phyloP scores from a whole-genome alignment of 1,140 invertebrate species.

The Drosophila tristis region DNA sequence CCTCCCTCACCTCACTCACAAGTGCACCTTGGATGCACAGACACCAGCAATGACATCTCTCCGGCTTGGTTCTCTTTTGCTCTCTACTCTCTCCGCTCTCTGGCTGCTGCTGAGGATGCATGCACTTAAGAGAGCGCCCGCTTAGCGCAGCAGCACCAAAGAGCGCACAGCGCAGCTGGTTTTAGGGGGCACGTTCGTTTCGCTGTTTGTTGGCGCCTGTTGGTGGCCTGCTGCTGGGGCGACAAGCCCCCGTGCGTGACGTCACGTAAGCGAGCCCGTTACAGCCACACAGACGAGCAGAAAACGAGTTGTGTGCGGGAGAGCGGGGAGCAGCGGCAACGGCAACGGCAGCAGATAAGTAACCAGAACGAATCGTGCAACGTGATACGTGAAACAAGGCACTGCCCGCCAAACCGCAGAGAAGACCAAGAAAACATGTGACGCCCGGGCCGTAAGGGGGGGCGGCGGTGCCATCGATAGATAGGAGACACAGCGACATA shows the following conservation, averaged over 20 bases:
- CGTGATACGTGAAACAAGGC: slow-evolving; percentile 43
- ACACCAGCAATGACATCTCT: neutral
- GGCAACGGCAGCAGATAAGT: neutral
- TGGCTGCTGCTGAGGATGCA: slow-evolving; percentile 8
- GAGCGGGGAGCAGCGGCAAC: neutral
- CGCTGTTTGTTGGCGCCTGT: slow-evolving; percentile 23
- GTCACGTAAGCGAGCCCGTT: slow-evolving; percentile 72
- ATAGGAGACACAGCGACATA: slow-evolving; percentile 45
- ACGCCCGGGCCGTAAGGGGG: slow-evolving; percentile 14
- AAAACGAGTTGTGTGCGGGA: slow-evolving; percentile 47
- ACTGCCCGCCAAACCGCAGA: neutral
- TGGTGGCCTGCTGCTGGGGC: slow-evolving; percentile 32
- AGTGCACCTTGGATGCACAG: too few relatives aligned
- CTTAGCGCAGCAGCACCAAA: neutral
- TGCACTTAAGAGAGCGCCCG: slow-evolving; percentile 44
- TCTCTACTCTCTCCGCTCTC: neutral
- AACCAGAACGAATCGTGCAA: slow-evolving; percentile 51
- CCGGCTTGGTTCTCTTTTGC: neutral
- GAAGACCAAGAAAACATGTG: slow-evolving; percentile 47
- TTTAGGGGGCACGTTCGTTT: slow-evolving; percentile 70
- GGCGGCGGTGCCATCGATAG: slow-evolving; percentile 7
- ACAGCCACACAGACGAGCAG: slow-evolving; percentile 31
- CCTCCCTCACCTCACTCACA: too few relatives aligned
- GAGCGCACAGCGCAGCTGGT: slow-evolving; percentile 46
- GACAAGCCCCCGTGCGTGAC: slow-evolving; percentile 77